Base-by-base conservation (phyloP, 2,113 vertebrate genomes). In the Ceratotherium simum region DNA sequence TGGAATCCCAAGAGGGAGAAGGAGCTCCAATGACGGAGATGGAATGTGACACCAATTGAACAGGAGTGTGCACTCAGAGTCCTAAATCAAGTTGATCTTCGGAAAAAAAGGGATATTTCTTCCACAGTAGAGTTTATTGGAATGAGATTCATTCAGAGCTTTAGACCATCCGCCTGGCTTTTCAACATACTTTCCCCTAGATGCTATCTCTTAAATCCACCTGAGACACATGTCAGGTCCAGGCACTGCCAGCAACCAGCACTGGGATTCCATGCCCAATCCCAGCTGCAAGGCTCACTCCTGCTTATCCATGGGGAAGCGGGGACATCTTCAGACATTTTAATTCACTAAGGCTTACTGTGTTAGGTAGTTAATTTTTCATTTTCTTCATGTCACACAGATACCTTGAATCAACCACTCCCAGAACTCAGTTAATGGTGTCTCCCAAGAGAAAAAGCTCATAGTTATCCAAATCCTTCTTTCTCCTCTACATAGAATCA, bases 371-470 rank as follows among this genome's bases (percentile, higher is more conserved):
- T 54, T 84, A 60, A 51, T 17, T 64, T 42, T 87, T 91, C n/a
- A 39, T 93, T 83, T 92, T 93, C 36, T 87, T 96, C 58, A 33
- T 7, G 14, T 89, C 56, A n/a, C 16, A 8, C 1, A 64, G 36
- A 64, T 11, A 73, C 31, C 23, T 54, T 81, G 42, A 95, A 31
- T 48, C 36, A 85, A 90, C 85, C n/a, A 64, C 27, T 56, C 46
- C 42, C 83, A 36, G 42, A 31, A 46, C 2, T 42, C 31, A 48
- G 51, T 46, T 79, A 48, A 87, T 29, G 3, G 23, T 60, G 6
- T 89, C 39, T 91, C n/a, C 60, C 85, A 64, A 76, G 33, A 91
- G 65, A 18, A 67, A 87, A 83, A 82, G 9, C 56, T 72, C 69
- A 39, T 20, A 64, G 27, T 56, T 67, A 62, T 33, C 51, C 25